A percentile compares a stretch with the other conserved stretches of the same genome.
These are phyloP conservation scores for Chrysolina haemoptera DNA, from an alignment of 2,888 invertebrate genomes.

Conservation along the genomic window DNA sequence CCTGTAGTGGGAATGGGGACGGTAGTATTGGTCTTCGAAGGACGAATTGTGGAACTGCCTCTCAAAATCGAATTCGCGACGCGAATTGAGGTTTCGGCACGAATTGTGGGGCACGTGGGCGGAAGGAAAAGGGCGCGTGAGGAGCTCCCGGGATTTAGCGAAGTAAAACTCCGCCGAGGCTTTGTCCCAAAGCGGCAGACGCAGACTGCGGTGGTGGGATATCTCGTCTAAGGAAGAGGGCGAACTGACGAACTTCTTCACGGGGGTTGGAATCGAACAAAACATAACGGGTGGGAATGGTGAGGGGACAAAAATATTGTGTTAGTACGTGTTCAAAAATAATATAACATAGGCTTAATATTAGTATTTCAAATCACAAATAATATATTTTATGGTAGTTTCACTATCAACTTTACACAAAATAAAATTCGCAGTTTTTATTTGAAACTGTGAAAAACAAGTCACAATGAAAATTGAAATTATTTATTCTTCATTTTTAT, in stretches of 20 bases:
- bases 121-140: conserved; percentile 74
- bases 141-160: conserved; percentile 79
- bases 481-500: no score
- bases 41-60: conserved; percentile 62
- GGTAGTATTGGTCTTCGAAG: conserved; percentile 60
- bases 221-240: conserved; percentile 72
- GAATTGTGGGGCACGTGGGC: conserved; percentile 63
- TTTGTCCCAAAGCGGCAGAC: conserved; percentile 80
- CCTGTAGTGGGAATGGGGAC: conserved; percentile 57
- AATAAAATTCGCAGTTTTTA: no score
- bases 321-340: conserved; percentile 48
- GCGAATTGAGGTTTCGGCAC: conserved; percentile 62
- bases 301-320: conserved; percentile 41
- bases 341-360: background rate
- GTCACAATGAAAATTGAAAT: no score
- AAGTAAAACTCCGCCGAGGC: conserved; percentile 83
- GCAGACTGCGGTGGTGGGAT: conserved; percentile 67
- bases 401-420: background rate
- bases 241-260: conserved; percentile 68
- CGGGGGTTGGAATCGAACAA: conserved; percentile 39
- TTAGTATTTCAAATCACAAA: background rate
- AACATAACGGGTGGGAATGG: conserved; percentile 37
- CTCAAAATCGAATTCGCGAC: conserved; percentile 55
- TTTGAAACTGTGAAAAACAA: no score
- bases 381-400: background rate